These are phyloP conservation scores for Ctena decussata DNA, from an alignment of 2,888 invertebrate genomes.

Conservation along the genomic window DNA sequence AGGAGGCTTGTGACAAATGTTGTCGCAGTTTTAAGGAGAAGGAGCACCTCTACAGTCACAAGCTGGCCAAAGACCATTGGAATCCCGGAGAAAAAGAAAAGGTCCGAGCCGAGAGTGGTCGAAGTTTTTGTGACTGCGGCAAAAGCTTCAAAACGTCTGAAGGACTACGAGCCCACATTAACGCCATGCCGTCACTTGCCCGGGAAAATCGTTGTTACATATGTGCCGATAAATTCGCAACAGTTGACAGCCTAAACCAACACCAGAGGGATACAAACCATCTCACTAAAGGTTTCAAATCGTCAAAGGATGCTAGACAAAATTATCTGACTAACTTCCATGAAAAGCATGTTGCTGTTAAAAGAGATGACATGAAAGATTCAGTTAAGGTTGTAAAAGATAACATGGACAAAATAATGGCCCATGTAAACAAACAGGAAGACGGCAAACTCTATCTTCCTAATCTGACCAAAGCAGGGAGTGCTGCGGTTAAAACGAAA, in stretches of 20 bases:
- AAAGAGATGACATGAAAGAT: constrained; percentile 15
- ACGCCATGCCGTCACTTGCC: neutral
- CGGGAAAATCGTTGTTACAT: neutral
- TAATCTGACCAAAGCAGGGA: constrained; percentile 35
- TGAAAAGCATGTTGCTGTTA: neutral
- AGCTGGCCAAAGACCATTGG: neutral
- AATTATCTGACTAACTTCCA: neutral
- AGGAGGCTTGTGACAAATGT: neutral
- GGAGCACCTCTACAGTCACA: neutral
- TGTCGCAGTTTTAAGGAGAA: neutral
- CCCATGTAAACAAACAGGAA: constrained; percentile 13
- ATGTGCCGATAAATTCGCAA: neutral
- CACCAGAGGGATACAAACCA: neutral
- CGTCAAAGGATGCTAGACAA: neutral
- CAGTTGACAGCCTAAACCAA: neutral
- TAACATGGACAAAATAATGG: constrained; percentile 19
- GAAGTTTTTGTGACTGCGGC: neutral
- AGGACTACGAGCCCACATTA: neutral
- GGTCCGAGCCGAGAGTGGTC: neutral
- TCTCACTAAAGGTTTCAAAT: neutral
- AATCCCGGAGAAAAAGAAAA: neutral
- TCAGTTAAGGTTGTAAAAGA: constrained; percentile 19
- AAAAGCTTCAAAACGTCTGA: neutral
- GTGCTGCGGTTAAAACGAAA: constrained; percentile 43
- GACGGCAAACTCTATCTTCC: constrained; percentile 34